phyloP scores from a whole-genome alignment of 1,140 invertebrate genomes.

The Macrostomum lignano region DNA sequence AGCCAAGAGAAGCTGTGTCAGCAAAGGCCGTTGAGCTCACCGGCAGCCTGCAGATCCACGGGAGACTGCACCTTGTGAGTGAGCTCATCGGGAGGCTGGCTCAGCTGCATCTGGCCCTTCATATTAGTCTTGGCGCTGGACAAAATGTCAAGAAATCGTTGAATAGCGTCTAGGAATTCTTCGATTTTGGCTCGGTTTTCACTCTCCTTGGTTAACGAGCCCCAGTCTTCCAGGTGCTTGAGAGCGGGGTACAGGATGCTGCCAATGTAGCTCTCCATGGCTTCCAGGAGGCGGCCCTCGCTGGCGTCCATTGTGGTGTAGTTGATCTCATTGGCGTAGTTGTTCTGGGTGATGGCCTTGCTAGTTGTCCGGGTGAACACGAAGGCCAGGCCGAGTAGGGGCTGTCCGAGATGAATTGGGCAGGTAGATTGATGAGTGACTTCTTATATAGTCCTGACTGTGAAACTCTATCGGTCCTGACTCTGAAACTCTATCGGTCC shows the following conservation, averaged over 20 bases:
- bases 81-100: conserved; percentile 13
- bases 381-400: conserved; percentile 54
- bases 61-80: no score
- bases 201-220: conserved; percentile 11
- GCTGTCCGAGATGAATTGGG: conserved; percentile 14
- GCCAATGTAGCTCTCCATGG: conserved; percentile 53
- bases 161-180: conserved; percentile 24
- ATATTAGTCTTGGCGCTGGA: conserved; percentile 18
- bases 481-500: no score
- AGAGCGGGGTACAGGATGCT: conserved; percentile 42
- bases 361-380: conserved; percentile 53
- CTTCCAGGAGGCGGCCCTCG: conserved; percentile 47
- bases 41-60: no score
- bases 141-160: conserved; percentile 21
- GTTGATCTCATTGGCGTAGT: conserved; percentile 46
- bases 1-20: no score
- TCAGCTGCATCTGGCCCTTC: conserved; percentile 22
- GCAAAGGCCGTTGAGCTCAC: no score
- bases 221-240: conserved; percentile 27
- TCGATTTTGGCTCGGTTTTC: conserved; percentile 13
- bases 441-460: no score
- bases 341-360: conserved; percentile 49
- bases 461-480: no score
- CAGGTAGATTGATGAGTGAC: no score
- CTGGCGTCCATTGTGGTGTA: conserved; percentile 52